Evolutionary conservation across 1,140 invertebrate species (phyloP).

Genomic region (Papilio machaon): DNA sequence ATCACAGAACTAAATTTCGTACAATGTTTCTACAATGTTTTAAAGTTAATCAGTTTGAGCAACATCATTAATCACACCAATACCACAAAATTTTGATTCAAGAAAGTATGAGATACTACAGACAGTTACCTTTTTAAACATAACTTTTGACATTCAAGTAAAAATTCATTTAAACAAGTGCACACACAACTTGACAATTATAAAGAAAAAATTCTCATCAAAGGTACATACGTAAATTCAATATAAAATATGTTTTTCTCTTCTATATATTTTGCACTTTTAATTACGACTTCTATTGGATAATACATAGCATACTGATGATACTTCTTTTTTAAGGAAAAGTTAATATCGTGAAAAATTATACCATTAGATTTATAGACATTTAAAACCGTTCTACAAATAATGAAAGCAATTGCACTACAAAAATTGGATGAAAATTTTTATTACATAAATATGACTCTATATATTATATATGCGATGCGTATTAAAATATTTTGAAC

Average conservation of each 20-base stretch:
- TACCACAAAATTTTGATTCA: conserved; percentile 52
- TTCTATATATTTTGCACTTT: conserved; percentile 18
- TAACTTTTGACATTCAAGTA: neutral
- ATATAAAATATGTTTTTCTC: conserved; percentile 6
- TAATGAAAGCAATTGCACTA: conserved; percentile 48
- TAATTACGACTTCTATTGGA: neutral
- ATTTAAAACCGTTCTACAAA: neutral
- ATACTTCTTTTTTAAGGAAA: neutral
- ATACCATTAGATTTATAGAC: conserved; percentile 12
- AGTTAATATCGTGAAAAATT: conserved; percentile 18
- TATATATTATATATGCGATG: conserved; percentile 5
- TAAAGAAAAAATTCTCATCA: conserved; percentile 7
- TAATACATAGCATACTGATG: neutral
- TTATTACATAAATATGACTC: conserved; percentile 5
- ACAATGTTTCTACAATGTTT: conserved; percentile 67
- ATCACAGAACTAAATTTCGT: conserved; percentile 78
- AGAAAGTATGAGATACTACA: conserved; percentile 42
- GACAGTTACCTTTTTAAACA: conserved; percentile 2
- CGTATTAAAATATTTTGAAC: conserved; percentile 12
- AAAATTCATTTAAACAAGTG: conserved; percentile 17
- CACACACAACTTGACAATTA: conserved; percentile 18
- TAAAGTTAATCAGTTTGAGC: conserved; percentile 75
- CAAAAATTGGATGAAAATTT: conserved; percentile 36
- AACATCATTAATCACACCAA: conserved; percentile 71
- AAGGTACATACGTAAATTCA: conserved; percentile 29